phyloP scores from a whole-genome alignment of 1,140 invertebrate genomes.

The Scaptodrosophila lebanonensis region DNA sequence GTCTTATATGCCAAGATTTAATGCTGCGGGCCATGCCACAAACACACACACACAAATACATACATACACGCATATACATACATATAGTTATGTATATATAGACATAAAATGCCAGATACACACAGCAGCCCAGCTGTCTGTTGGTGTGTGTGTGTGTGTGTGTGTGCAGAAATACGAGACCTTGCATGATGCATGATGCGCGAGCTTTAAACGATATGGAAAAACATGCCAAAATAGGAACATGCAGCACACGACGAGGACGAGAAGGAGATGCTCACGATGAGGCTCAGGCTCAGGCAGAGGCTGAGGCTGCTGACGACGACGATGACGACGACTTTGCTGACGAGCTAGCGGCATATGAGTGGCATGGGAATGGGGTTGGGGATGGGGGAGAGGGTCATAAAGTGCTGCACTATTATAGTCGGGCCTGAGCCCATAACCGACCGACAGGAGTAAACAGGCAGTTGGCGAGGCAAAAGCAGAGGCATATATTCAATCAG shows the following conservation, averaged over 20 bases:
- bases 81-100: constrained; percentile 15
- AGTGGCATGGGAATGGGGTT: constrained; percentile 21
- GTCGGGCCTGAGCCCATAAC: too few species aligned
- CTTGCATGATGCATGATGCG: constrained; percentile 36
- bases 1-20: constrained; percentile 8
- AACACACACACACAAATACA: constrained; percentile 5
- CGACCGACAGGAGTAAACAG: background rate
- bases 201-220: constrained; percentile 34
- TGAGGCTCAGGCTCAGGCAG: too few species aligned
- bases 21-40: background rate
- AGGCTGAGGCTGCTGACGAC: constrained; percentile 13
- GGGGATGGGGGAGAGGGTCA: constrained; percentile 5
- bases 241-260: background rate
- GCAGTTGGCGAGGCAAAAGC: background rate
- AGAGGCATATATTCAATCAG: constrained; percentile 31
- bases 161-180: background rate
- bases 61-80: background rate
- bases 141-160: constrained; percentile 10
- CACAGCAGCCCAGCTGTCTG: background rate
- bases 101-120: constrained; percentile 7
- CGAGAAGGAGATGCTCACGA: too few species aligned
- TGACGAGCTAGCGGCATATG: too few species aligned
- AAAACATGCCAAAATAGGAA: background rate
- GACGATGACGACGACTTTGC: constrained; percentile 8
- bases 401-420: too few species aligned